A percentile compares a stretch with the other conserved stretches of the same genome.
Conservation (phyloP, 1,140 invertebrate genomes). For the Maniola jurtina region DNA sequence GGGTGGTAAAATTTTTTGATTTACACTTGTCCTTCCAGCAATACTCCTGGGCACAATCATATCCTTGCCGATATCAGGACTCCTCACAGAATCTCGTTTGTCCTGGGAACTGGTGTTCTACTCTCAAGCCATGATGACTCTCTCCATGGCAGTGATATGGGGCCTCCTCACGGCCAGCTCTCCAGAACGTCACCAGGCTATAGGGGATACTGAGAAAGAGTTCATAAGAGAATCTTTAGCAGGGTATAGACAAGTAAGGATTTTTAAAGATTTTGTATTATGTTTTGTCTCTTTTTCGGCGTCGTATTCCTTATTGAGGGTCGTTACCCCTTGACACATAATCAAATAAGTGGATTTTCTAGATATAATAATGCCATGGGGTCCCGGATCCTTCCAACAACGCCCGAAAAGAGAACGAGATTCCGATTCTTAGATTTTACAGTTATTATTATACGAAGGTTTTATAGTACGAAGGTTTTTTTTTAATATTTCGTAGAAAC, state of each 20-base stretch:
- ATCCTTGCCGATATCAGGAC: slow-evolving; percentile 43
- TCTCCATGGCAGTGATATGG: slow-evolving; percentile 53
- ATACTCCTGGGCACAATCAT: slow-evolving; percentile 54
- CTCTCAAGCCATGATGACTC: slow-evolving; percentile 48
- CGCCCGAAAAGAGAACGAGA: no score
- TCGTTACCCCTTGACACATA: no score
- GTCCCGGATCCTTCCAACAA: no score
- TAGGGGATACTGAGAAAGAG: slow-evolving; percentile 60
- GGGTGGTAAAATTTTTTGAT: no score
- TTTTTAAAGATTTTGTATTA: neutral
- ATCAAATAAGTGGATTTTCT: no score
- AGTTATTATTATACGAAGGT: no score
- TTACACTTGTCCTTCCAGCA: slow-evolving; percentile 46
- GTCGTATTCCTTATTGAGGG: no score
- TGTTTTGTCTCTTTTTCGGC: no score
- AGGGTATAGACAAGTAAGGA: slow-evolving; percentile 43
- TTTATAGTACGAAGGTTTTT: no score
- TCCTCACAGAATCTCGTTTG: slow-evolving; percentile 40
- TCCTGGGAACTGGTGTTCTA: slow-evolving; percentile 68
- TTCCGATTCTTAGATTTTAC: no score
- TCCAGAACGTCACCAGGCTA: slow-evolving; percentile 53
- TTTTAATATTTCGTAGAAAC: no score
- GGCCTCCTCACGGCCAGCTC: slow-evolving; percentile 51
- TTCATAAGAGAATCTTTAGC: slow-evolving; percentile 48
- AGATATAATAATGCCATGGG: no score